Conservation (phyloP, 2,797 vertebrate species). For the Amphiprion clarkii region DNA sequence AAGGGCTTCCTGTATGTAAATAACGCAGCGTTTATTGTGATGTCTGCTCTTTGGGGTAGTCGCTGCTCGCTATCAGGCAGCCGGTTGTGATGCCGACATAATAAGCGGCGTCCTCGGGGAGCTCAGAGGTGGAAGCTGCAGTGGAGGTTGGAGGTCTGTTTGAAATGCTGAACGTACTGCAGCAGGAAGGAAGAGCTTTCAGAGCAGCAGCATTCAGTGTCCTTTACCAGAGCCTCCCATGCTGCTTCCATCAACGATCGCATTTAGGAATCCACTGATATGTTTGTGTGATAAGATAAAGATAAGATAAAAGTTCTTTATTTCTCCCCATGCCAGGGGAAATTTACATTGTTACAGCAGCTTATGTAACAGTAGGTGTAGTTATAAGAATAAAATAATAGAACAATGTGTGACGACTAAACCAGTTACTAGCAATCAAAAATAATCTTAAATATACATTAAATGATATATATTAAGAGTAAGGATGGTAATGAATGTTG, state of each 20-base stretch:
- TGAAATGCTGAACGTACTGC: not conserved
- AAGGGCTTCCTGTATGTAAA: not conserved
- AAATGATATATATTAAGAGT: too few relatives aligned
- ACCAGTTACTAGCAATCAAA: too few relatives aligned
- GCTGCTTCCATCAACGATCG: not conserved
- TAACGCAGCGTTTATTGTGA: not conserved
- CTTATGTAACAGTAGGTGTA: too few relatives aligned
- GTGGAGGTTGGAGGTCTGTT: not conserved
- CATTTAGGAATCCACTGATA: not conserved
- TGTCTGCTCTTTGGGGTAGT: not conserved
- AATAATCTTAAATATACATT: too few relatives aligned
- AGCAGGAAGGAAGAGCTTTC: not conserved
- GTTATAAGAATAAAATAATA: too few relatives aligned
- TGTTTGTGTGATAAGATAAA: too few relatives aligned
- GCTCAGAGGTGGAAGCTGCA: not conserved
- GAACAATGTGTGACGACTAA: too few relatives aligned
- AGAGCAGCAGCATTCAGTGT: not conserved
- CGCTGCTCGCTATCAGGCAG: not conserved
- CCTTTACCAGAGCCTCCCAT: not conserved
- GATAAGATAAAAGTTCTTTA: too few relatives aligned
- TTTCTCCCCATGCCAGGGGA: too few relatives aligned
- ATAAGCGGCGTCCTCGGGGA: not conserved
- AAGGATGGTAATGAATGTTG: too few relatives aligned
- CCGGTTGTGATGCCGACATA: constrained; percentile 3
- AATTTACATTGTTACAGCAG: too few relatives aligned